Conservation (phyloP, 2,888 invertebrate species). For the Ptycholaimellus sp. region DNA sequence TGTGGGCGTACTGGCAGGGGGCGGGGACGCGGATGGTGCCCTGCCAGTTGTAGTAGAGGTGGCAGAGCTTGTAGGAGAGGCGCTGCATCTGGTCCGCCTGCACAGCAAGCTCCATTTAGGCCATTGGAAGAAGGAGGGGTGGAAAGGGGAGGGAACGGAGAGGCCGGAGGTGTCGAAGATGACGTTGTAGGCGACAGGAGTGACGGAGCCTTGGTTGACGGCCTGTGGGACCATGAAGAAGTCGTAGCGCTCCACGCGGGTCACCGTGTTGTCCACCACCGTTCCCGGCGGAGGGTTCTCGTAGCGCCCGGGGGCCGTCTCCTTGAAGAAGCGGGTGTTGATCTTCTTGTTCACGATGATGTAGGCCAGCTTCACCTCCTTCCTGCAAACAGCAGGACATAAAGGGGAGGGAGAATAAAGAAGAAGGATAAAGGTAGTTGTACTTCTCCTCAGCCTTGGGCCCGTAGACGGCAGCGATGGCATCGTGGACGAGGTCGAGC, state of each 20-base stretch:
- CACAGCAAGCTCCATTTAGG: too few species aligned
- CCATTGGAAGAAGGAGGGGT: too few species aligned
- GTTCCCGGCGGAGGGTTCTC: constrained; percentile 70
- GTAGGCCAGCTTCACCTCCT: constrained; percentile 46
- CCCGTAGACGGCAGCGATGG: constrained; percentile 8
- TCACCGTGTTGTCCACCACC: constrained; percentile 54
- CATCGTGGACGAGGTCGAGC: constrained; percentile 32
- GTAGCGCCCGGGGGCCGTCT: constrained; percentile 21
- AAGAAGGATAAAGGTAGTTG: too few species aligned
- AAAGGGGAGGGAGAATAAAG: too few species aligned
- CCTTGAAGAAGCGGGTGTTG: constrained; percentile 41
- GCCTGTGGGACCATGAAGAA: constrained; percentile 68
- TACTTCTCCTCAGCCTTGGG: constrained; percentile 30
- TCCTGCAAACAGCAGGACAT: too few species aligned
- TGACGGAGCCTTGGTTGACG: constrained; percentile 60
- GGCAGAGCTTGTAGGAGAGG: constrained; percentile 59
- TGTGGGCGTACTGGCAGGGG: constrained; percentile 80
- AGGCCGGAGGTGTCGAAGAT: constrained; percentile 47
- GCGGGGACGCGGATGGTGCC: constrained; percentile 56
- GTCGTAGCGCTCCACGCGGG: constrained; percentile 52
- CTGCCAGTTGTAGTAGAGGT: constrained; percentile 68
- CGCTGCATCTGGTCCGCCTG: too few species aligned
- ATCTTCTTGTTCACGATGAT: constrained; percentile 76
- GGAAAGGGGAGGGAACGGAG: too few species aligned
- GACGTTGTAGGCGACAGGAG: constrained; percentile 69